These are phyloP conservation scores for Mormyrus iriodes DNA, from an alignment of 2,113 vertebrate species.

Conservation along the genomic window DNA sequence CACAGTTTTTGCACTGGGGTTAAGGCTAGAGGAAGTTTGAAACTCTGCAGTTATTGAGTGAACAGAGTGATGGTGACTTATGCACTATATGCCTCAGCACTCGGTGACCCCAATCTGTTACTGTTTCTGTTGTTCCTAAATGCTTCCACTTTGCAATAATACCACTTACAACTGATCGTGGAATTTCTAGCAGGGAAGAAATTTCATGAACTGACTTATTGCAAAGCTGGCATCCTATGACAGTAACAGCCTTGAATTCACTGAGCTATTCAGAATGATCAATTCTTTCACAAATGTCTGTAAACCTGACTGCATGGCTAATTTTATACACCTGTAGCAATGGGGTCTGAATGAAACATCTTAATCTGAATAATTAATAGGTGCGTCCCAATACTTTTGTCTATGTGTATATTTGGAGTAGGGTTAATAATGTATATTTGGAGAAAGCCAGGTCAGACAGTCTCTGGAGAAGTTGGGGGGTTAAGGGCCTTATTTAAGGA, in stretches of 20 bases:
- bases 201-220: background rate
- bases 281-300: background rate
- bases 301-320: background rate
- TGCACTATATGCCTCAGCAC: background rate
- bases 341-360: background rate
- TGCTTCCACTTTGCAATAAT: background rate
- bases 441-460: background rate
- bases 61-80: background rate
- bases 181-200: background rate
- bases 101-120: background rate
- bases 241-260: background rate
- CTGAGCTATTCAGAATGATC: background rate
- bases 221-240: background rate
- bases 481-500: background rate
- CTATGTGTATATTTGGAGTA: too few relatives aligned
- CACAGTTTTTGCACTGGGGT: background rate
- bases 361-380: background rate
- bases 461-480: background rate
- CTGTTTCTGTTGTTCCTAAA: background rate
- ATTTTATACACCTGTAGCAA: background rate
- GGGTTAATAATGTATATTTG: background rate
- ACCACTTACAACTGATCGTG: background rate
- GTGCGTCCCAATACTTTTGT: background rate
- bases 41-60: background rate
- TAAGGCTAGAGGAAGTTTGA: background rate